Percentiles rank a stretch among this genome's conserved stretches.
Evolutionary conservation across 2,797 vertebrate species (phyloP).

Genomic region (Cottoperca gobio): DNA sequence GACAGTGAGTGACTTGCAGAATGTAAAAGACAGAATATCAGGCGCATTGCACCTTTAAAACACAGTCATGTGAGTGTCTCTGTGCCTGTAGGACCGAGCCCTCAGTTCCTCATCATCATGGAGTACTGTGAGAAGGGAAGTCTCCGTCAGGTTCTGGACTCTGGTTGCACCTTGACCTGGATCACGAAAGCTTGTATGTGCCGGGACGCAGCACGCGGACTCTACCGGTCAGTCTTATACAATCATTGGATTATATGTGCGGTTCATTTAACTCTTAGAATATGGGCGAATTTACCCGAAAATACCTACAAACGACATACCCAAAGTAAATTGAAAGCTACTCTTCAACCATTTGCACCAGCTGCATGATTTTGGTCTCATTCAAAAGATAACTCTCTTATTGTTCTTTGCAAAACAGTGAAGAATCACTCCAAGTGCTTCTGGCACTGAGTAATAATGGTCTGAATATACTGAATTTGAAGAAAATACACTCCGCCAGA

Average conservation of each 20-base stretch:
- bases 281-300: no score
- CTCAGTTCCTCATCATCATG: constrained; percentile 89
- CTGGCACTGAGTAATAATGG: no score
- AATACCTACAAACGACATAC: no score
- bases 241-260: not conserved
- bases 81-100: constrained; percentile 72
- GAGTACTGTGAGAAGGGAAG: constrained; percentile 91
- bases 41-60: not conserved
- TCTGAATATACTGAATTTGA: no score
- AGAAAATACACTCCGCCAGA: no score
- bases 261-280: no score
- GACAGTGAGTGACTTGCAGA: constrained; percentile 75
- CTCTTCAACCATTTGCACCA: no score
- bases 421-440: no score
- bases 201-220: constrained; percentile 86
- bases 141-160: constrained; percentile 87
- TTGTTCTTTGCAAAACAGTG: no score
- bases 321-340: no score
- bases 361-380: no score
- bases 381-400: no score
- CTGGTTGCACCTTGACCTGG: constrained; percentile 76
- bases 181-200: constrained; percentile 82
- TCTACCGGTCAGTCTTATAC: constrained; percentile 87
- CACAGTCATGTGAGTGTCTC: not conserved
- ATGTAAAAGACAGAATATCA: not conserved